These are phyloP conservation scores for Masticophis lateralis DNA, from an alignment of 2,797 vertebrate species.

Conservation along the genomic window DNA sequence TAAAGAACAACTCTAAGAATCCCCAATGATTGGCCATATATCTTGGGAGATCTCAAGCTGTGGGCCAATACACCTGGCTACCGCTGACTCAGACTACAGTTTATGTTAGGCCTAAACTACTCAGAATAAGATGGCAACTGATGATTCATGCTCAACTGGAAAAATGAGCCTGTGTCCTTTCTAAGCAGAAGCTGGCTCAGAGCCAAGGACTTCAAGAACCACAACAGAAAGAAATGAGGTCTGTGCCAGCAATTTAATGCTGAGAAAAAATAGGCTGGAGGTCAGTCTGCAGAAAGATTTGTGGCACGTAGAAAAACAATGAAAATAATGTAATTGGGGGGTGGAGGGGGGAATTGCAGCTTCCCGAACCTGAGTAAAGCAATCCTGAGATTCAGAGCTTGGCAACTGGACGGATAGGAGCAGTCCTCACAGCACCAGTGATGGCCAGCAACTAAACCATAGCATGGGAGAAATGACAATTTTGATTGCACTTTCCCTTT, in stretches of 20 bases:
- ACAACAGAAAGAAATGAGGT: not conserved
- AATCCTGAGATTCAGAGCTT: conserved; percentile 25
- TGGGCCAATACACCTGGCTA: not conserved
- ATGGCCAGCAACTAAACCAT: conserved; percentile 3
- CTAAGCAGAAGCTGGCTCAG: not conserved
- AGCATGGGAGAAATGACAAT: not conserved
- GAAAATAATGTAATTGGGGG: not conserved
- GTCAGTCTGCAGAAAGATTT: not conserved
- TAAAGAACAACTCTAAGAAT: not conserved
- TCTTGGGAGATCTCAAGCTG: not conserved
- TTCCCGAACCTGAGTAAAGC: conserved; percentile 23
- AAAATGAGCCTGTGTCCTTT: not conserved
- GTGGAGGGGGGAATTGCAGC: not conserved
- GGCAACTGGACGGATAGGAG: not conserved
- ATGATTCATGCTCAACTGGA: not conserved
- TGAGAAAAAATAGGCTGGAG: not conserved
- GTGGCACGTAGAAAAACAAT: not conserved
- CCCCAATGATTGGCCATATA: not conserved
- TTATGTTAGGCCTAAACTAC: not conserved
- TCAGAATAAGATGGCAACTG: not conserved
- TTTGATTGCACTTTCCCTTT: not conserved
- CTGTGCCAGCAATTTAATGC: not conserved
- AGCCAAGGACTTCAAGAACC: not conserved
- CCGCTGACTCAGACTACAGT: not conserved
- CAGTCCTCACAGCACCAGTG: conserved; percentile 15